Evolutionary conservation across 2,888 invertebrate species (phyloP).

Genomic region (Agrotis exclamationis): DNA sequence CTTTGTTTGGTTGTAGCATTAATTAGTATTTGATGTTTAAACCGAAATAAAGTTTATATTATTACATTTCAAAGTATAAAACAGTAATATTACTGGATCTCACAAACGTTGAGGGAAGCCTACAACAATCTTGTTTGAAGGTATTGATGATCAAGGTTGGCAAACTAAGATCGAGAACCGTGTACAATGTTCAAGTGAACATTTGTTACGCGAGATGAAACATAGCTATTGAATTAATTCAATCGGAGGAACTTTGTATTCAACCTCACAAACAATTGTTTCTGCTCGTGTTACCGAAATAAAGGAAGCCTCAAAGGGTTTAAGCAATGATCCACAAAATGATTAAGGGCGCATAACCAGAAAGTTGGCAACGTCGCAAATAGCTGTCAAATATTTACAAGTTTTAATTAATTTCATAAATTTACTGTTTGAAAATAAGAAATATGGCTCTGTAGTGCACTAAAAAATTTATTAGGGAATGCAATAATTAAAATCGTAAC

Average conservation of each 20-base stretch:
- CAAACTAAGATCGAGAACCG: conserved; percentile 71
- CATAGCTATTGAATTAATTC: conserved; percentile 90
- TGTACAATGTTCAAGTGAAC: conserved; percentile 84
- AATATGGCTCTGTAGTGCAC: no score
- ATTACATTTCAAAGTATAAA: conserved; percentile 11
- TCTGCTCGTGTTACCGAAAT: conserved; percentile 81
- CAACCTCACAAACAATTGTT: conserved; percentile 85
- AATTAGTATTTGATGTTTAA: conserved; percentile 12
- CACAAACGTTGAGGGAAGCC: conserved; percentile 67
- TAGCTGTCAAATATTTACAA: no score
- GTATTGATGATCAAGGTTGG: conserved; percentile 72
- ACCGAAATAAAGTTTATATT: conserved; percentile 7
- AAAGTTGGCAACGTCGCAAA: no score
- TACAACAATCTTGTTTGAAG: conserved; percentile 62
- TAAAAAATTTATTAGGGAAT: no score
- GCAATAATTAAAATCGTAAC: no score
- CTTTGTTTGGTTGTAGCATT: not conserved
- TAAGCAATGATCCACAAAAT: conserved; percentile 76
- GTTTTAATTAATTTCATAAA: no score
- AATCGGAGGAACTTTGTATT: conserved; percentile 87
- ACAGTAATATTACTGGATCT: conserved; percentile 18
- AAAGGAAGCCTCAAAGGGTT: conserved; percentile 84
- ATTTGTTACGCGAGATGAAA: conserved; percentile 84
- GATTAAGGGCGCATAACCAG: no score
- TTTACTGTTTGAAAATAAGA: no score